Conservation (phyloP, 2,888 invertebrate genomes). For the Hypselothyrea guttata region DNA sequence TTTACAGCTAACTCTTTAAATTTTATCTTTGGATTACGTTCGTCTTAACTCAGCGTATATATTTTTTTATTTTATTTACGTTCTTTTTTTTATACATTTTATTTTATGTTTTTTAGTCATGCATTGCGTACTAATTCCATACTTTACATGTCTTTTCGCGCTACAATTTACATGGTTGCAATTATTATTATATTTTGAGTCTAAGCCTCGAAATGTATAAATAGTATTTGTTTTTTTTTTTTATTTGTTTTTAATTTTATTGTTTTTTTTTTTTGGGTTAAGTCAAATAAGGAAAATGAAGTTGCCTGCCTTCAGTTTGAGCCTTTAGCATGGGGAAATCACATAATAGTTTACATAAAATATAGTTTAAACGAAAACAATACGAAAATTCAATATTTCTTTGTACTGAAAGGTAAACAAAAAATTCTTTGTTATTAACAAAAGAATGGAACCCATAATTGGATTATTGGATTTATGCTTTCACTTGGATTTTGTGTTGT, state of each 20-base stretch:
- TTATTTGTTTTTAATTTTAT: no score
- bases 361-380: constrained; percentile 35
- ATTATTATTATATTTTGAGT: constrained; percentile 46
- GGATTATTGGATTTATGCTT: no score
- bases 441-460: constrained; percentile 10
- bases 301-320: constrained; percentile 44
- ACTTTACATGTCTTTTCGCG: constrained; percentile 57
- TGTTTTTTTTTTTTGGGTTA: not conserved
- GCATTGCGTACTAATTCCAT: constrained; percentile 60
- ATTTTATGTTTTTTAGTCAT: constrained; percentile 35
- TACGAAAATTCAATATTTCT: constrained; percentile 48
- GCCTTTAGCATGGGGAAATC: constrained; percentile 54
- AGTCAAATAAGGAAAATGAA: constrained; percentile 29
- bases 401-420: constrained; percentile 68
- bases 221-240: constrained; percentile 46
- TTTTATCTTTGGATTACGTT: constrained; percentile 70
- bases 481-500: no score
- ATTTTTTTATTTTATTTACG: no score
- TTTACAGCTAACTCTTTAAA: constrained; percentile 59
- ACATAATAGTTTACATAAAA: constrained; percentile 27
- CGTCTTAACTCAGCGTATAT: constrained; percentile 1
- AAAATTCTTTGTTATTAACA: constrained; percentile 21
- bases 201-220: constrained; percentile 56
- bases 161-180: constrained; percentile 52
- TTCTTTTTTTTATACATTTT: no score